phyloP scores from a whole-genome alignment of 2,888 invertebrate genomes.

The Leptogaster cylindrica region DNA sequence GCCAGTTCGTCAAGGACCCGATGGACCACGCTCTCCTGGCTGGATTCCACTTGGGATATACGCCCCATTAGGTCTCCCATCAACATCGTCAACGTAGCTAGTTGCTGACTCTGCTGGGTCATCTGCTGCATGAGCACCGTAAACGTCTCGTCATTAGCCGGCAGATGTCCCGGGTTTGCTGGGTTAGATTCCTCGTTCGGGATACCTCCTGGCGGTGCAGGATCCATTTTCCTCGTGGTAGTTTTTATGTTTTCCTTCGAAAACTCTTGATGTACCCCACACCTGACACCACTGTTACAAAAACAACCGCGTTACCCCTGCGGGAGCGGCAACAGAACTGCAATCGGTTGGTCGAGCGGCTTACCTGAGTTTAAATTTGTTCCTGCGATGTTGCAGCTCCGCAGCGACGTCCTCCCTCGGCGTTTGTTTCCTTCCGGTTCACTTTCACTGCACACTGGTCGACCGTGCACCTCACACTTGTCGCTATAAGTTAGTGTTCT shows the following conservation, averaged over 20 bases:
- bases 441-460: no score
- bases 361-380: no score
- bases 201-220: not conserved
- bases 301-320: no score
- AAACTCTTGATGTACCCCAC: not conserved
- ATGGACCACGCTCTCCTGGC: not conserved
- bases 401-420: no score
- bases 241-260: conserved; percentile 4
- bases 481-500: no score
- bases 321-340: no score
- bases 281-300: not conserved
- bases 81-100: not conserved
- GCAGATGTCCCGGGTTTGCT: not conserved
- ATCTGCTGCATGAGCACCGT: not conserved
- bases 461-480: no score
- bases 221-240: not conserved
- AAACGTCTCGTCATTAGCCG: not conserved
- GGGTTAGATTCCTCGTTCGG: no score
- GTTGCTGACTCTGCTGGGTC: not conserved
- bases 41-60: not conserved
- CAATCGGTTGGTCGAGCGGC: no score
- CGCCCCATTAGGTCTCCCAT: not conserved
- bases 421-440: no score
- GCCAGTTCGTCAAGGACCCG: not conserved
- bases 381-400: no score